Evolutionary conservation across 1,140 invertebrate species (phyloP), one percentile per base, ranked within the genome.

Genomic region (Heliconius melpomene): DNA sequence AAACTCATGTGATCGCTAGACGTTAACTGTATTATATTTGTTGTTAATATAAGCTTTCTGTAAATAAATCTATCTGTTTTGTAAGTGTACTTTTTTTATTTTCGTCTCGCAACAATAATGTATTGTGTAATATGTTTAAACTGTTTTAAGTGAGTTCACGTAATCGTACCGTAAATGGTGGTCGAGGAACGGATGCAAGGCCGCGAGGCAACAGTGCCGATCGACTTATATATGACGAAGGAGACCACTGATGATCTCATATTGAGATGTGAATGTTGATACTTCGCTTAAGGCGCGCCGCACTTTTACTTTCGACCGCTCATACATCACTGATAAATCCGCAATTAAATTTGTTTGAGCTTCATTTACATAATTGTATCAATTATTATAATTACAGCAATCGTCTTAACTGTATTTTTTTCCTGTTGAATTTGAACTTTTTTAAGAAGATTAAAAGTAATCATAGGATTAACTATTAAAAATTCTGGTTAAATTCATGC

Each of bases 41-140:
- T 93, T 92, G 84, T 88, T 91, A 89, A 86, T 91, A 82, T 93
- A 93, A 92, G 90, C 60, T 91, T 93, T 94, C 91, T 94, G 91
- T 94, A 93, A 93, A 93, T 93, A 94, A 92, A 94, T 81, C 86
- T 88, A 87, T 85, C 87, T 93, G 90, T 52, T 90, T 91, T 66
- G 60, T 66, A 66, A 29, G 86, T 91, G 89, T 50, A 36, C 50
- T 71, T 38, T 38, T 32, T 72, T 40, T 72, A 18, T 20, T 72
- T 72, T 72, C 0, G 18, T 20, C 71, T 13, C 23, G 23, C 26
- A 66, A 66, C 8, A 16, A 57, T 66, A 57, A 75, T 79, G 36
- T 74, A 50, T 81, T 83, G 52, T 74, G 74, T 75, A 83, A 81
- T 76, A 29, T 26, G 8, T 82, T 82, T 81, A 77, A 79, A 81